These are phyloP conservation scores for Drosophila mojavensis DNA, from an alignment of 1,140 invertebrate species.

Conservation along the genomic window DNA sequence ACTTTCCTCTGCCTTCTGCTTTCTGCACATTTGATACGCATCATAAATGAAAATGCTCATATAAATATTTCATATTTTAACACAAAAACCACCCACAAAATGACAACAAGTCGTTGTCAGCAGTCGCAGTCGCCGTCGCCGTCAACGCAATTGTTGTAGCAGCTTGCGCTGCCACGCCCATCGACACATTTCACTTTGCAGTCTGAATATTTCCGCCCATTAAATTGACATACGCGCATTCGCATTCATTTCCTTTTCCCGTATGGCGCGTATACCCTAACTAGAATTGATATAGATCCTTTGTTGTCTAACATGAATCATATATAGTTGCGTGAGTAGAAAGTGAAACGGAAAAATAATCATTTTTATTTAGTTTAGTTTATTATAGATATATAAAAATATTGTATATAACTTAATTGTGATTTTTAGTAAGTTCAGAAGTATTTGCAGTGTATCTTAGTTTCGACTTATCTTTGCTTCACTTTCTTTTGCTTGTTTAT, in stretches of 20 bases:
- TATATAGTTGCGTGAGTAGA: too few relatives aligned
- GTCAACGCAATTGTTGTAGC: constrained; percentile 14
- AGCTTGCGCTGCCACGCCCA: constrained; percentile 25
- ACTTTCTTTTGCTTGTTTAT: constrained; percentile 21
- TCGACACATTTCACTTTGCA: constrained; percentile 47
- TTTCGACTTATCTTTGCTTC: neutral
- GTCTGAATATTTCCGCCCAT: constrained; percentile 73
- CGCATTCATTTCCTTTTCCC: constrained; percentile 69
- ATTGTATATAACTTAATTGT: too few relatives aligned
- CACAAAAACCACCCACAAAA: constrained; percentile 35
- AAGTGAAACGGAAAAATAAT: too few relatives aligned
- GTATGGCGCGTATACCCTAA: neutral
- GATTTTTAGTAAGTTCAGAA: too few relatives aligned
- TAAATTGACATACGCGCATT: constrained; percentile 79
- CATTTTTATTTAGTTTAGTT: too few relatives aligned
- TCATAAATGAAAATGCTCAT: constrained; percentile 82
- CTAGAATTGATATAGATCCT: too few relatives aligned
- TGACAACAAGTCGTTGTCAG: constrained; percentile 42
- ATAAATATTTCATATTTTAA: constrained; percentile 80
- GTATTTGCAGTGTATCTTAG: neutral
- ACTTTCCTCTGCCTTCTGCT: constrained; percentile 37
- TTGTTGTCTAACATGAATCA: too few relatives aligned
- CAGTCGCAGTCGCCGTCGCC: neutral
- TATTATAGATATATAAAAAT: too few relatives aligned
- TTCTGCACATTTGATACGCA: constrained; percentile 75